Evolutionary conservation across 2,888 invertebrate species (phyloP).

Genomic region (Harpalus rufipes): DNA sequence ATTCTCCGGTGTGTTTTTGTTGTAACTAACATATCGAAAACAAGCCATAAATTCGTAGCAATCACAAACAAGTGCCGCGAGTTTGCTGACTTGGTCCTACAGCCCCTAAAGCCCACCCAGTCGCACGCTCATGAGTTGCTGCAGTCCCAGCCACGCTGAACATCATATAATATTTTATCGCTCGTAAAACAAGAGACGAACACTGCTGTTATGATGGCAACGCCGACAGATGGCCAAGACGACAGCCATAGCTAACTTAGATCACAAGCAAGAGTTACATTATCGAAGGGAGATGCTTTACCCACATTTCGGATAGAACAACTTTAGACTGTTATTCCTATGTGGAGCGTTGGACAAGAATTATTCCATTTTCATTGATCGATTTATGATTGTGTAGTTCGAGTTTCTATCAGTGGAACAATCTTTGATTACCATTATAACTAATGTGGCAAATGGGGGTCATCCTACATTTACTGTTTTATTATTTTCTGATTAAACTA

Average conservation of each 20-base stretch:
- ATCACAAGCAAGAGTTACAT: background rate
- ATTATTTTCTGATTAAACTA: no score
- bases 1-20: background rate
- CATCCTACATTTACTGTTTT: no score
- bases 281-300: background rate
- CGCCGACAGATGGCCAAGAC: conserved; percentile 61
- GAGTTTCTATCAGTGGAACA: no score
- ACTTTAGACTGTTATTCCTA: background rate
- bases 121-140: background rate
- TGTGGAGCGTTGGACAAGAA: background rate
- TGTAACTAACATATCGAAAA: background rate
- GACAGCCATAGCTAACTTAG: background rate
- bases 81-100: background rate
- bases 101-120: conserved; percentile 2
- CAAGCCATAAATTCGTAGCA: background rate
- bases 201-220: conserved; percentile 59
- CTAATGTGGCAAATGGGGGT: no score
- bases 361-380: no score
- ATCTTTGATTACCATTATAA: background rate
- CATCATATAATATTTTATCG: conserved; percentile 65
- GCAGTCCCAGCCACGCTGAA: conserved; percentile 12
- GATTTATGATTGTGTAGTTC: no score
- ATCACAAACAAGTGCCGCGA: conserved; percentile 1
- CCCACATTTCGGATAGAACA: background rate
- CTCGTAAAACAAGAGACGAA: conserved; percentile 64